Evolutionary conservation across 2,797 vertebrate genomes (phyloP), one percentile per base, ranked within the genome.

Genomic region (Acanthopagrus latus): DNA sequence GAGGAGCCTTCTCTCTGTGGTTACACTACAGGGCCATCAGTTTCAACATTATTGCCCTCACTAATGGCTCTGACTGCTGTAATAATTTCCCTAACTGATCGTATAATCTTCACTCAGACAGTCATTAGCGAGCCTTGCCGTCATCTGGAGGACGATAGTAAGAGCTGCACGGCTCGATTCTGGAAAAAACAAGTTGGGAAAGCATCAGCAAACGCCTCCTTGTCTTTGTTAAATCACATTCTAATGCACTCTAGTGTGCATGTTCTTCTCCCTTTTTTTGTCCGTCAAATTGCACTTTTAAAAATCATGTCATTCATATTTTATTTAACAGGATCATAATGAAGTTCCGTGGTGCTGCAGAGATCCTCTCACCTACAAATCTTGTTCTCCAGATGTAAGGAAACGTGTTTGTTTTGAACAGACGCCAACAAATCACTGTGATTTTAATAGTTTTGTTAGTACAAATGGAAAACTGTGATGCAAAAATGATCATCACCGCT

Each of bases 1-100:
- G 56, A 52, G 18, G 5, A n/a, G 21, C 20, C 20, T 11, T 7
- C 1, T 55, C 25, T 43, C 17, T 54, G 67, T 41, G 6, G 33
- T 48, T 48, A 4, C 7, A 23, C 29, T 33, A 33, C 29, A 33
- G 14, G 11, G n/a, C 25, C 57, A 23, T 51, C 57, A 46, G 23
- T 66, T 58, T 56, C 43, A 55, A 57, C 51, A 79, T 25, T 41
- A 54, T 56, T 52, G 25, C 52, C 10, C 21, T 64, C 55, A 52
- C 47, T 57, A 56, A 64, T 71, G 56, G 16, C 50, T 65, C 21
- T 47, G 2, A 58, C 48, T 41, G 5, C 25, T 21, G 2, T 16
- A 11, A 63, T 51, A 27, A 58, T 50, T 70, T 38, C 12, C 10
- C 23, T 46, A 50, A 50, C 20, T 56, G 27, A 52, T 70, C 17